phyloP scores from a whole-genome alignment of 2,797 vertebrate species.

The Zonotrichia albicollis region DNA sequence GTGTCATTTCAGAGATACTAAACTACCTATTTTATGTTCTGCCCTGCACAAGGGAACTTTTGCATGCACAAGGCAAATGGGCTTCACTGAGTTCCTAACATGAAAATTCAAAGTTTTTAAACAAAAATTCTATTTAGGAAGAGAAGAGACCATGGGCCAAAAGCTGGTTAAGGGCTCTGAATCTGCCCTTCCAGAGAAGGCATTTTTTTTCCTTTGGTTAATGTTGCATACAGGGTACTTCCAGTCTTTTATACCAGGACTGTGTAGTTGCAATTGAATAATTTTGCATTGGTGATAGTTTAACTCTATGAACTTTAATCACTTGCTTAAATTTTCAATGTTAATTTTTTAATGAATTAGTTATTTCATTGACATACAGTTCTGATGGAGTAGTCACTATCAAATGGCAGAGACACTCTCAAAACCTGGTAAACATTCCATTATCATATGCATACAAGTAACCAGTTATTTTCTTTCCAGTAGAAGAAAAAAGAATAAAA shows the following conservation, averaged over 20 bases:
- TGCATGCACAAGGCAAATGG: neutral
- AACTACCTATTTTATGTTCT: constrained; percentile 52
- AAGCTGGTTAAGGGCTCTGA: neutral
- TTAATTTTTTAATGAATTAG: neutral
- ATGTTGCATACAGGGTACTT: neutral
- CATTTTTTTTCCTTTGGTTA: neutral
- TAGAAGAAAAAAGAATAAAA: neutral
- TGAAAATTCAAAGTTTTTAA: constrained; percentile 43
- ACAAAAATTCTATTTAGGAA: constrained; percentile 3
- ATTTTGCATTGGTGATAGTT: neutral
- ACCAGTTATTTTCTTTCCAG: neutral
- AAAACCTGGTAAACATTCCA: neutral
- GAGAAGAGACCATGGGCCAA: neutral
- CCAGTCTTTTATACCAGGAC: neutral
- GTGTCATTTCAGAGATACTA: constrained; percentile 23
- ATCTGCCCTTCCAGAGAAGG: neutral
- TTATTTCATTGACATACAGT: neutral
- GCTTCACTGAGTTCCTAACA: neutral
- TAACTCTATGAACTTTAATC: neutral
- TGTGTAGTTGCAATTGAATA: neutral
- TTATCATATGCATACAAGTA: neutral
- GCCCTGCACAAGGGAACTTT: neutral
- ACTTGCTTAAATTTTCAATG: neutral
- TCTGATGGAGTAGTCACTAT: neutral
- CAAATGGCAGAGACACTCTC: neutral